A percentile compares a stretch with the other conserved stretches of the same genome.
phyloP scores from a whole-genome alignment of 2,113 vertebrate genomes.

The Phylloscopus trochiloides region DNA sequence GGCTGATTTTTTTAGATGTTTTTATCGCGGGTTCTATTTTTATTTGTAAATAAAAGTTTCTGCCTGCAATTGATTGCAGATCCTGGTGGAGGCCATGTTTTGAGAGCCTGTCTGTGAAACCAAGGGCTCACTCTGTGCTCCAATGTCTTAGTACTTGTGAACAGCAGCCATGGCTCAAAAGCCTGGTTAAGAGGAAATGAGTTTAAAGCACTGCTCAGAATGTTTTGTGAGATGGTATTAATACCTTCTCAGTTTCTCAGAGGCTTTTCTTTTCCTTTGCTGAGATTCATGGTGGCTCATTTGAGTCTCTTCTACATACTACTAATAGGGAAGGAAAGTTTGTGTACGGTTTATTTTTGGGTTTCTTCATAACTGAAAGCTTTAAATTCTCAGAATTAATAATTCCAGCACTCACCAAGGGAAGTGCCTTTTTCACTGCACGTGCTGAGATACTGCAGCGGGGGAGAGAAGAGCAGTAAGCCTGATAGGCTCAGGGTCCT shows the following conservation, averaged over 20 bases:
- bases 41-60: neutral
- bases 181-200: neutral
- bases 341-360: neutral
- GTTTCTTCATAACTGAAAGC: neutral
- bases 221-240: neutral
- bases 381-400: neutral
- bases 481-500: neutral
- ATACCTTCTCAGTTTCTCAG: neutral
- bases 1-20: neutral
- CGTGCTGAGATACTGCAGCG: neutral
- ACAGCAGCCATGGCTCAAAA: neutral
- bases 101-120: neutral
- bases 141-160: neutral
- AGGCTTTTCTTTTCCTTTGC: neutral
- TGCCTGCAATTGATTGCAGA: neutral
- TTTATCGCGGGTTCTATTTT: slow-evolving; percentile 2
- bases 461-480: neutral
- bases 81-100: neutral
- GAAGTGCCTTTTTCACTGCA: neutral
- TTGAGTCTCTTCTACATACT: neutral
- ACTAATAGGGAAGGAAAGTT: neutral
- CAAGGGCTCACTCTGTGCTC: neutral
- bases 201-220: neutral
- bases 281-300: neutral
- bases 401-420: neutral